Conservation (phyloP, 2,113 vertebrate genomes). For the Hemiprocne comata region DNA sequence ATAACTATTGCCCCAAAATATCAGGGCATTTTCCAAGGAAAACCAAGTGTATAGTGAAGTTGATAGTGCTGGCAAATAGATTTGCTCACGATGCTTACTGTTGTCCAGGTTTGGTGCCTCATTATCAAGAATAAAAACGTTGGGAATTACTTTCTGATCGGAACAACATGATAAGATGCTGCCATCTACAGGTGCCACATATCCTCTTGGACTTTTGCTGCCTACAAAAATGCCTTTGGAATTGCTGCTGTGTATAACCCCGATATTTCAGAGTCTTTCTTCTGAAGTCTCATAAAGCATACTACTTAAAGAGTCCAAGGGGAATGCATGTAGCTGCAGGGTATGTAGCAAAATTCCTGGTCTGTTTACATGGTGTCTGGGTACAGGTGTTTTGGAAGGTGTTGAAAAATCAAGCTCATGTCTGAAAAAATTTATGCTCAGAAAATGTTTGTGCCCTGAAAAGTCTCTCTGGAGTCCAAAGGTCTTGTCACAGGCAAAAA, state of each 20-base stretch:
- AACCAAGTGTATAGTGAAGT: background rate
- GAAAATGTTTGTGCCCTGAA: background rate
- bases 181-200: slow-evolving; percentile 14
- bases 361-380: background rate
- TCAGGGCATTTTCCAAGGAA: background rate
- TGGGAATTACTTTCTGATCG: background rate
- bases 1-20: background rate
- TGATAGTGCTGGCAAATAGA: background rate
- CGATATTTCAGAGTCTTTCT: background rate
- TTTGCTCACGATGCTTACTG: background rate
- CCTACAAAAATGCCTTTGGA: background rate
- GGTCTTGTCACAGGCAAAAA: background rate
- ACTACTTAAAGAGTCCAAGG: background rate
- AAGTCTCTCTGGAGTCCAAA: background rate
- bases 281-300: background rate
- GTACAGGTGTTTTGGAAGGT: background rate
- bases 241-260: background rate
- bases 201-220: fast-evolving
- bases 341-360: background rate
- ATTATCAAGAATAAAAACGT: background rate
- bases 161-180: background rate
- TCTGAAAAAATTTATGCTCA: background rate
- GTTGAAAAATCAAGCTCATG: background rate
- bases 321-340: background rate
- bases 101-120: background rate